Evolutionary conservation across 2,888 invertebrate species (phyloP).

Genomic region (Azorinus chamasolen): DNA sequence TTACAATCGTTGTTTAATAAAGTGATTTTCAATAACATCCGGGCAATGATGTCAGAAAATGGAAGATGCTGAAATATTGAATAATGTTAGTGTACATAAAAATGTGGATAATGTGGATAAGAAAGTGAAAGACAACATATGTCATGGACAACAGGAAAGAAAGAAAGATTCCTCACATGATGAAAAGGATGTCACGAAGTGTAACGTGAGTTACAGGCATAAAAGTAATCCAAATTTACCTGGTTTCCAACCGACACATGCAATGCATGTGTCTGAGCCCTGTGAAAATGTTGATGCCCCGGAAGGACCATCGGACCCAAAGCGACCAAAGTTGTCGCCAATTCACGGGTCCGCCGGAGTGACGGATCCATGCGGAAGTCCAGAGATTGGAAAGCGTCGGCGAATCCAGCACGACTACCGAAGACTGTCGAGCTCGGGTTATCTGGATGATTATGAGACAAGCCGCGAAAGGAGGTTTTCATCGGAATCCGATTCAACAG

Average conservation of each 20-base stretch:
- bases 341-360: constrained; percentile 42
- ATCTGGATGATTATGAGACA: constrained; percentile 84
- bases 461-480: constrained; percentile 78
- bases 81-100: no score
- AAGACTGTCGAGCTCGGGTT: constrained; percentile 85
- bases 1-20: not conserved
- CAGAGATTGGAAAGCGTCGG: constrained; percentile 81
- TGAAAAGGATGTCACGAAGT: constrained; percentile 50
- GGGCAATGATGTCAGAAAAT: constrained; percentile 73
- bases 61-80: constrained; percentile 72
- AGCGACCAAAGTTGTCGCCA: constrained; percentile 68
- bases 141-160: no score
- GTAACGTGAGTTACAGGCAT: constrained; percentile 48
- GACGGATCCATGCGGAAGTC: constrained; percentile 72
- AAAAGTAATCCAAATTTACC: constrained; percentile 75
- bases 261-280: constrained; percentile 24
- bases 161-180: not conserved
- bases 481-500: constrained; percentile 74
- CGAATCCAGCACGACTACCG: constrained; percentile 85
- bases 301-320: constrained; percentile 67
- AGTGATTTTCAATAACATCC: constrained; percentile 33
- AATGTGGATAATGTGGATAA: no score
- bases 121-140: no score
- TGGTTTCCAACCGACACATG: constrained; percentile 67
- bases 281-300: constrained; percentile 14